Evolutionary conservation across 2,888 invertebrate species (phyloP).

Genomic region (Caenorhabditis sulstoni): DNA sequence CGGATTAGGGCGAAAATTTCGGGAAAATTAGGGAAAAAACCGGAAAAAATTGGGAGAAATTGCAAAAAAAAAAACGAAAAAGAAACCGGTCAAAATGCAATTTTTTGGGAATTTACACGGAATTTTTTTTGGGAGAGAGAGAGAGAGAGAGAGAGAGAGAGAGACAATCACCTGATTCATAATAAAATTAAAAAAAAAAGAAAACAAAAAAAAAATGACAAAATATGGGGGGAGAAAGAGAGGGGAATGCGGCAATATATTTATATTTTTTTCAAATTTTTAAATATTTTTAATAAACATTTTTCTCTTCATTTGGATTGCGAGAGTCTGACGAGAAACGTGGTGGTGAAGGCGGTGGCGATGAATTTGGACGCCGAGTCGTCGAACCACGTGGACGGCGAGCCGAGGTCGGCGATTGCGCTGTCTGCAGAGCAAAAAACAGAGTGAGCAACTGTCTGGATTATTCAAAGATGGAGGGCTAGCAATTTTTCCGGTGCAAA

Average conservation of each 20-base stretch:
- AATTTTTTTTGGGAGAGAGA: not conserved
- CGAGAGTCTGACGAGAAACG: constrained; percentile 48
- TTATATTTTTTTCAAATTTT: not conserved
- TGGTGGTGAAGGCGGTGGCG: constrained; percentile 46
- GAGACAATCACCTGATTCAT: constrained; percentile 13
- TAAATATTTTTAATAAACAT: not conserved
- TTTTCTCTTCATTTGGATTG: constrained; percentile 3
- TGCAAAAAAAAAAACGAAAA: constrained; percentile 3
- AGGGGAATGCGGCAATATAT: not conserved
- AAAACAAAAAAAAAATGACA: not conserved
- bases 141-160: not conserved
- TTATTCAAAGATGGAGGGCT: too few species aligned
- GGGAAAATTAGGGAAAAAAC: too few species aligned
- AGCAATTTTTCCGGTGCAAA: too few species aligned
- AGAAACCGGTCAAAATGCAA: not conserved
- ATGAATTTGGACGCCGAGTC: constrained; percentile 41
- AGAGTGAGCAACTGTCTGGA: too few species aligned
- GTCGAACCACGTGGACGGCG: constrained; percentile 56
- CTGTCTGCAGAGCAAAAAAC: constrained; percentile 37
- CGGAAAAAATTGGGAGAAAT: not conserved
- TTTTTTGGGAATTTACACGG: not conserved
- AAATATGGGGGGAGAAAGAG: too few species aligned
- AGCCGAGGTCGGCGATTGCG: constrained; percentile 58
- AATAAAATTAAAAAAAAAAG: constrained; percentile 17
- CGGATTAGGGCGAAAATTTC: too few species aligned